phyloP scores from a whole-genome alignment of 2,888 invertebrate species.

The Hesperia comma region DNA sequence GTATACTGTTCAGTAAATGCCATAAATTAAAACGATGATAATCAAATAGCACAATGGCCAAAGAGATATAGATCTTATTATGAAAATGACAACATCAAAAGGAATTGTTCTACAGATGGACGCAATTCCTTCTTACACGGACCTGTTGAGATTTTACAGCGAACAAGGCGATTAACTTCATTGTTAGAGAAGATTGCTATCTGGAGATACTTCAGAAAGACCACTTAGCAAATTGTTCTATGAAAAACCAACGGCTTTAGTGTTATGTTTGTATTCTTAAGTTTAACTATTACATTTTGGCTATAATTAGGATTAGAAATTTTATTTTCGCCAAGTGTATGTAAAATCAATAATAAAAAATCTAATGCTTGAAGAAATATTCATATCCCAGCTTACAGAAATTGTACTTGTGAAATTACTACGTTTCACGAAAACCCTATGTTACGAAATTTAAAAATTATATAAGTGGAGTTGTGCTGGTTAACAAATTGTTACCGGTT shows the following conservation, averaged over 20 bases:
- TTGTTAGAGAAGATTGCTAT: slow-evolving; percentile 36
- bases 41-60: slow-evolving; percentile 32
- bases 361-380: too few relatives aligned
- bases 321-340: too few relatives aligned
- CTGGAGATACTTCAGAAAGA: slow-evolving; percentile 31
- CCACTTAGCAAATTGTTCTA: slow-evolving; percentile 26
- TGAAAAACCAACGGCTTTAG: slow-evolving; percentile 26
- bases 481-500: neutral
- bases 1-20: too few relatives aligned
- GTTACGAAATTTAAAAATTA: neutral
- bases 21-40: slow-evolving; percentile 23
- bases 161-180: slow-evolving; percentile 35
- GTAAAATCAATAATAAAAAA: too few relatives aligned
- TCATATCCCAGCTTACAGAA: too few relatives aligned
- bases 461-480: neutral
- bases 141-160: slow-evolving; percentile 36
- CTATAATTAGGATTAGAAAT: too few relatives aligned
- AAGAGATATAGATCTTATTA: slow-evolving; percentile 34
- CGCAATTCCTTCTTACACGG: slow-evolving; percentile 36
- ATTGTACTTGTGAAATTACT: too few relatives aligned
- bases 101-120: slow-evolving; percentile 32
- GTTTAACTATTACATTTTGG: neutral
- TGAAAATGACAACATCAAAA: slow-evolving; percentile 35
- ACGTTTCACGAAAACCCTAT: neutral
- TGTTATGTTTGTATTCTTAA: slow-evolving; percentile 13